Base-by-base conservation (phyloP, 2,888 invertebrate species). In the Metallyticus violacea region DNA sequence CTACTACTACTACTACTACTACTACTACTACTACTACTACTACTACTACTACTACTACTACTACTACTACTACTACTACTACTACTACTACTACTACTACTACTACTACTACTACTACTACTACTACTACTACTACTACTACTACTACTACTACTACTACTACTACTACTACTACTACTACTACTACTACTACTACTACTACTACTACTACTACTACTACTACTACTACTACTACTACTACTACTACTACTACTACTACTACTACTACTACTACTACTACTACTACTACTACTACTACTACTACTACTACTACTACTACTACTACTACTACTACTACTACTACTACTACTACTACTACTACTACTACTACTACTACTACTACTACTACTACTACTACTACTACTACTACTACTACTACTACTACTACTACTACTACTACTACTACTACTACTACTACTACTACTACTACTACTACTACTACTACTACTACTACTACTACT, bases 1-100 rank as follows among this genome's bases (percentile, higher is more conserved):
- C 81, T 81, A 81, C 81, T 81, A 81, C 81, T 81, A 81, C 81
- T 81, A 81, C 81, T 81, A 81, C 81, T 81, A 81, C 81, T 81
- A 81, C 81, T 81, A 81, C 81, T 81, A 81, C 81, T 81, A 81
- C 81, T 81, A 81, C 81, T 81, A 81, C 81, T 81, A 81, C 81
- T 81, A 81, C 81, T 81, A 81, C 81, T 81, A 81, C 81, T 81
- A 81, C 81, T 81, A 81, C 81, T 81, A 81, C 81, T 81, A 81
- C 81, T 81, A 29, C 81, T 81, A 81, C 81, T 81, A 81, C 81
- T 81, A 81, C 81, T 81, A 81, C 81, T 81, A 81, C 81, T 81
- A 81, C 81, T 81, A 81, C 81, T 81, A 81, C 81, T 81, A 81
- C 81, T 81, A 81, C 81, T 81, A 81, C 81, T 81, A 81, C 81